These are phyloP conservation scores for Archips crataeganus DNA, from an alignment of 2,888 invertebrate species.

Conservation along the genomic window DNA sequence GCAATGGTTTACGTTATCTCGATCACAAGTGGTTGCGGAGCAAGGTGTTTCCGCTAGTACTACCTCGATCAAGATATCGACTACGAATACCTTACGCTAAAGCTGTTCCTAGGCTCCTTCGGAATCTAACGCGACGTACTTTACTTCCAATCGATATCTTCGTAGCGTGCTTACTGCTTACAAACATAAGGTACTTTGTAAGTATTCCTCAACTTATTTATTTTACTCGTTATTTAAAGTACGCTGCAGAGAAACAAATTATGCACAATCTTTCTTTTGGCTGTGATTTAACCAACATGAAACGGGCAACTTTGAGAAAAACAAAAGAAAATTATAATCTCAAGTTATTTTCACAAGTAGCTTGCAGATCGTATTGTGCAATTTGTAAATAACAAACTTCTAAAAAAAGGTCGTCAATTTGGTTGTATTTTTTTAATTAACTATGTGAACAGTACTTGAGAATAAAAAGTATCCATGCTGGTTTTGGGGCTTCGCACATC, in stretches of 20 bases:
- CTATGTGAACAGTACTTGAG: neutral
- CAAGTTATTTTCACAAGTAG: neutral
- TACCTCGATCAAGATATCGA: slow-evolving; percentile 39
- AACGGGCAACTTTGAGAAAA: neutral
- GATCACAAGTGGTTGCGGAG: slow-evolving; percentile 24
- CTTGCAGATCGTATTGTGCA: neutral
- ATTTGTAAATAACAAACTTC: neutral
- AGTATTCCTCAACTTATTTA: neutral
- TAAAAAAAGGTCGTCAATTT: too few relatives aligned
- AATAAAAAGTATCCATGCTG: neutral
- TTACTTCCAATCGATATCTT: slow-evolving; percentile 37
- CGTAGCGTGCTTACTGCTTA: slow-evolving; percentile 16
- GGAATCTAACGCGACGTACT: slow-evolving; percentile 34
- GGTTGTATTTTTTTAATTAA: too few relatives aligned
- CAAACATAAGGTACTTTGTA: neutral
- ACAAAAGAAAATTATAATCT: neutral
- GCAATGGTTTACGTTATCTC: slow-evolving; percentile 33
- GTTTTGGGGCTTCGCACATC: neutral
- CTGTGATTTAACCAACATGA: neutral
- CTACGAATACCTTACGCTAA: slow-evolving; percentile 41
- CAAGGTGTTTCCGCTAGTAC: slow-evolving; percentile 42
- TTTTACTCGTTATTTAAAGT: neutral
- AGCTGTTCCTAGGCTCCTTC: slow-evolving; percentile 34
- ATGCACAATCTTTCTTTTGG: neutral
- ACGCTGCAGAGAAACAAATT: neutral